phyloP scores from a whole-genome alignment of 2,888 invertebrate genomes.

The Lasioglossum oenotherae region DNA sequence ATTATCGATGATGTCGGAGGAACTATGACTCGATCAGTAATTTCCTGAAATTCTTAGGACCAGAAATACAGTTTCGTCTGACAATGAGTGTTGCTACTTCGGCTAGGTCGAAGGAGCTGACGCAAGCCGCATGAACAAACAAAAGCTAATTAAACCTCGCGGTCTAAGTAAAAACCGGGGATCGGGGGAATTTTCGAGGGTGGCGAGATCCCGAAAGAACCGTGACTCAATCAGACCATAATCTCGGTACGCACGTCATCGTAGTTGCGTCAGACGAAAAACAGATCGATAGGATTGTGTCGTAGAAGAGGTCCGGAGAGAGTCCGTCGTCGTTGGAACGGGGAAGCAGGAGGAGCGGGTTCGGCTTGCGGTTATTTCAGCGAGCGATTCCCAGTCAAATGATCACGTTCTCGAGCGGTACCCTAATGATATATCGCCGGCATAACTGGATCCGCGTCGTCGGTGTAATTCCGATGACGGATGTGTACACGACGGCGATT shows the following conservation, averaged over 20 bases:
- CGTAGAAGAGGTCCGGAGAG: constrained; percentile 29
- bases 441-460: constrained; percentile 29
- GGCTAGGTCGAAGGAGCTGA: neutral
- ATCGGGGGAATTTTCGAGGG: neutral
- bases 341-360: constrained; percentile 16
- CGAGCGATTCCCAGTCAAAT: constrained; percentile 1
- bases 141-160: neutral
- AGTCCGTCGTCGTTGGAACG: neutral
- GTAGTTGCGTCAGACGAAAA: constrained; percentile 65
- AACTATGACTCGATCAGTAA: neutral
- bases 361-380: constrained; percentile 1
- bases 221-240: constrained; percentile 28
- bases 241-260: constrained; percentile 36
- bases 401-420: constrained; percentile 3
- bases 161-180: neutral
- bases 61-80: neutral
- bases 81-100: neutral
- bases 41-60: neutral
- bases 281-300: constrained; percentile 64
- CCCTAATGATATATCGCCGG: constrained; percentile 19
- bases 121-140: neutral
- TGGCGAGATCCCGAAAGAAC: constrained; percentile 11
- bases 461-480: constrained; percentile 17
- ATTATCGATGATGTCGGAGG: too few relatives aligned
- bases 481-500: constrained; percentile 31